Percentiles rank a stretch among this genome's conserved stretches.
Evolutionary conservation across 2,888 invertebrate genomes (phyloP).

Genomic region (Tholera decimalis): DNA sequence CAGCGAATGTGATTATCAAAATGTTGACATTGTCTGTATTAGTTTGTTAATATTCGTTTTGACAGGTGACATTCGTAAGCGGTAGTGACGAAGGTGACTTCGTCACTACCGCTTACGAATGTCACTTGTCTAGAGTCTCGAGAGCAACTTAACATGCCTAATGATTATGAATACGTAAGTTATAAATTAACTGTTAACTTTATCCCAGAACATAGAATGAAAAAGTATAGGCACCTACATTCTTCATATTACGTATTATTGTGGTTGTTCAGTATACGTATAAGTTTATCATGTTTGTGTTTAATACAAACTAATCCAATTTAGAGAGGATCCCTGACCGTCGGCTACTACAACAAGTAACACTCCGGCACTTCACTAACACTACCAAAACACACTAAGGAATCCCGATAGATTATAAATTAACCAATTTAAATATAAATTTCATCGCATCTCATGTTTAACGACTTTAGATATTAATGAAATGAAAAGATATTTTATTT

Average conservation of each 20-base stretch:
- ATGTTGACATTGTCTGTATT: no score
- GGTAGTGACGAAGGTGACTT: no score
- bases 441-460: neutral
- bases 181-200: neutral
- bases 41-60: no score
- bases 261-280: neutral
- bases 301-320: constrained; percentile 16
- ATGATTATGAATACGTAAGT: constrained; percentile 1
- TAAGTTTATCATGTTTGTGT: constrained; percentile 3
- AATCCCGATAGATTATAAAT: constrained; percentile 1
- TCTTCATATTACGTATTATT: no score
- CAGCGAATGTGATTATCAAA: no score
- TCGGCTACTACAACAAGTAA: neutral
- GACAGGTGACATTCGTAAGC: no score
- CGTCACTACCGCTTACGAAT: no score
- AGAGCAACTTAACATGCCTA: neutral
- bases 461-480: neutral
- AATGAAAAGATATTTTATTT: no score
- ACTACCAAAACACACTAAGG: constrained; percentile 1
- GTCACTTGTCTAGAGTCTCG: no score
- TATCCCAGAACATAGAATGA: no score
- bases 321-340: neutral
- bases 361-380: neutral
- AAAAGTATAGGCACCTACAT: no score
- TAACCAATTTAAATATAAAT: constrained; percentile 14